These are phyloP conservation scores for Yponomeuta cagnagella DNA, from an alignment of 2,888 invertebrate species.

Conservation along the genomic window DNA sequence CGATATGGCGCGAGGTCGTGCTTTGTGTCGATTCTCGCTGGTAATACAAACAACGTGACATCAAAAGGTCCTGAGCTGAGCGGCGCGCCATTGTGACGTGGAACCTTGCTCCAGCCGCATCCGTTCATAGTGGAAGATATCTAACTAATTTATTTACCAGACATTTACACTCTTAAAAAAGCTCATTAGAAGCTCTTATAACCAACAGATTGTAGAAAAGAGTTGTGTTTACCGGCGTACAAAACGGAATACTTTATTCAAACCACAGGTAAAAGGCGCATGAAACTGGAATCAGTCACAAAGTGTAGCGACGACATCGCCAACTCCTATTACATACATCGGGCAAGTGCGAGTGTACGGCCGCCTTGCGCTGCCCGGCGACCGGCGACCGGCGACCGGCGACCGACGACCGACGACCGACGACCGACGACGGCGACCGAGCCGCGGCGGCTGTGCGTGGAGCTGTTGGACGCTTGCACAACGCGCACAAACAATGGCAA, in stretches of 20 bases:
- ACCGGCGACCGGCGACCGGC: no score
- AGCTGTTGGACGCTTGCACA: not conserved
- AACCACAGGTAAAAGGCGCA: no score
- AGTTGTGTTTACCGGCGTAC: not conserved
- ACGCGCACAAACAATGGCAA: not conserved
- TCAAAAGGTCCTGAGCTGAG: slow-evolving; percentile 1
- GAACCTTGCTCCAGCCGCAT: not conserved
- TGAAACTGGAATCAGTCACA: no score
- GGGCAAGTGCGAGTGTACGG: no score
- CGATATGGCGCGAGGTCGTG: slow-evolving; percentile 3
- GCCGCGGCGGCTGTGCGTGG: not conserved
- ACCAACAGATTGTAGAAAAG: not conserved
- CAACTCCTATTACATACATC: no score
- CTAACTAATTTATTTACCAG: no score
- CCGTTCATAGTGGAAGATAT: not conserved
- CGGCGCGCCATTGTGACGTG: slow-evolving; percentile 3
- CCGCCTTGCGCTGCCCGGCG: no score
- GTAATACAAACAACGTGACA: slow-evolving; percentile 3
- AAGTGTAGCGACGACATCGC: no score
- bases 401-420: no score
- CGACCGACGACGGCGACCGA: no score
- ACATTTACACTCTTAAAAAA: no score
- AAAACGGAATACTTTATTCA: not conserved
- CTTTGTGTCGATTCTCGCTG: slow-evolving; percentile 3
- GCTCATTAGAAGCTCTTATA: not conserved